These are phyloP conservation scores for Acanthosoma haemorrhoidale DNA, from an alignment of 2,888 invertebrate species.

Conservation along the genomic window DNA sequence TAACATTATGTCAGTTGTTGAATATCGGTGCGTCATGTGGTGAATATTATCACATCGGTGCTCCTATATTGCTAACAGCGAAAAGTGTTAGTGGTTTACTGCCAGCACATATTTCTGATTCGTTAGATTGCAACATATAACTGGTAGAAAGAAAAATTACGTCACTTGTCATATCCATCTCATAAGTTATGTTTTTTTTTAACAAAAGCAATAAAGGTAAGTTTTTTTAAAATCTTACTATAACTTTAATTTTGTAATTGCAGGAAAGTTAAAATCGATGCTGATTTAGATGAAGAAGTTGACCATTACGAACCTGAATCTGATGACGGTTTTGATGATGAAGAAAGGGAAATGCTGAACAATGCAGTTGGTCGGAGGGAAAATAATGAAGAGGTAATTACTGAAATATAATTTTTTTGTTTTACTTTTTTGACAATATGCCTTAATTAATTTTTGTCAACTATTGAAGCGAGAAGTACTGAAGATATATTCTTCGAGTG, in stretches of 20 bases:
- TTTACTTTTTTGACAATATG: background rate
- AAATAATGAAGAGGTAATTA: slow-evolving; percentile 33
- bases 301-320: slow-evolving; percentile 62
- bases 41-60: too few species aligned
- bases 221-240: too few species aligned
- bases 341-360: slow-evolving; percentile 51
- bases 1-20: too few species aligned
- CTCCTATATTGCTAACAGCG: too few species aligned
- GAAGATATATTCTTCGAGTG: slow-evolving; percentile 40
- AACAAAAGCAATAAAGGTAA: too few species aligned
- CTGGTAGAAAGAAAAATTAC: too few species aligned
- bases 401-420: background rate
- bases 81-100: too few species aligned
- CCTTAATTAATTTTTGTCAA: background rate
- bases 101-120: too few species aligned
- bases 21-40: too few species aligned
- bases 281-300: slow-evolving; percentile 37
- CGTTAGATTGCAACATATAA: too few species aligned
- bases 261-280: slow-evolving; percentile 34
- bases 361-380: slow-evolving; percentile 37
- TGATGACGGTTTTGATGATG: slow-evolving; percentile 64
- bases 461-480: slow-evolving; percentile 43
- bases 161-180: too few species aligned
- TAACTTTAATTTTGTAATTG: background rate
- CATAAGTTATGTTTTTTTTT: too few species aligned